Conservation (phyloP, 2,113 vertebrate species). For the Sterrhoptilus dennistouni region DNA sequence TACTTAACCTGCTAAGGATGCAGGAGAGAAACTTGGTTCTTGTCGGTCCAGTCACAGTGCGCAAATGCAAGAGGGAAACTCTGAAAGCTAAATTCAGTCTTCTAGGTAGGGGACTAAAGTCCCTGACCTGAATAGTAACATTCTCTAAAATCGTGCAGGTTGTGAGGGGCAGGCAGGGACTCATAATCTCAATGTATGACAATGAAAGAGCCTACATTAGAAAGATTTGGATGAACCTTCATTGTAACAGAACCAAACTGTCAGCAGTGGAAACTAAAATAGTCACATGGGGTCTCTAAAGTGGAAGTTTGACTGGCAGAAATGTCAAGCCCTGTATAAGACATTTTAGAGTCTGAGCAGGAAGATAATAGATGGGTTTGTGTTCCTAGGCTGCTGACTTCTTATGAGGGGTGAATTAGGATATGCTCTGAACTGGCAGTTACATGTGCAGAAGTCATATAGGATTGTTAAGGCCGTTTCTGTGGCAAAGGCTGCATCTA, state of each 20-base stretch:
- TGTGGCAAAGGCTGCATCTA: neutral
- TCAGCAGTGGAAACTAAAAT: neutral
- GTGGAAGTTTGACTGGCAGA: neutral
- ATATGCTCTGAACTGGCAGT: neutral
- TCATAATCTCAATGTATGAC: neutral
- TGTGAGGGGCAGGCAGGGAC: neutral
- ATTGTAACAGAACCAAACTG: neutral
- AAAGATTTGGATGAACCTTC: neutral
- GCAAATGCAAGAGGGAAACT: neutral
- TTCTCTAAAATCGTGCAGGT: neutral
- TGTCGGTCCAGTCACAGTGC: accelerated
- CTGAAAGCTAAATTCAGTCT: neutral
- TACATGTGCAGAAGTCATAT: neutral
- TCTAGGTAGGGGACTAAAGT: neutral
- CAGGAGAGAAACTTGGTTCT: neutral
- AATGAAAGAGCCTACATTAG: neutral
- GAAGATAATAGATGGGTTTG: neutral
- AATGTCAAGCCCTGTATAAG: neutral
- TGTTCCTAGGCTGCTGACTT: neutral
- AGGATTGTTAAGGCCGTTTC: neutral
- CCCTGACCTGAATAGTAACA: neutral
- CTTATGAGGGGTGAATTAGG: neutral
- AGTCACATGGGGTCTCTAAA: neutral
- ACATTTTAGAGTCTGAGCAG: neutral
- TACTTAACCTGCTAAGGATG: neutral